Evolutionary conservation across 2,888 invertebrate genomes (phyloP), one percentile per base, ranked within the genome.

Genomic region (Cerastis rubricosa): DNA sequence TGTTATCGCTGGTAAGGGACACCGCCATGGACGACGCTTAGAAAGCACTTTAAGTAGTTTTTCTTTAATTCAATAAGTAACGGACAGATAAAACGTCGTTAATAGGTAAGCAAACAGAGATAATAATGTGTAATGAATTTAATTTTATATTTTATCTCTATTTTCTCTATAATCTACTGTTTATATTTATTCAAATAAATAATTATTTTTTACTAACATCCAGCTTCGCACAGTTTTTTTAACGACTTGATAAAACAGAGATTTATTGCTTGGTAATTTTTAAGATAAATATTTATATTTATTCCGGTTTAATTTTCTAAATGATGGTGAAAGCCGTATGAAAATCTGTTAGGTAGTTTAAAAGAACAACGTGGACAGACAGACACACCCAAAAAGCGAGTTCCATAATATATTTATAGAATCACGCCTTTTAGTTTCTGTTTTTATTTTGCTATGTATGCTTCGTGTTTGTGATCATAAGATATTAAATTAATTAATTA

Each of bases 21-120:
- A 9, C 35, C 12, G 47, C 0, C 17, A n/a, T 29, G n/a, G 40
- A 17, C n/a, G 69, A 7, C 80, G 71, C 51, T 25, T 51, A 40
- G 11, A 54, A 40, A 57, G 4, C 22, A 22, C 40, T 63, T 40
- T 40, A n/a, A 35, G 14, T 35, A 49, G 35, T n/a, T 45, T 45
- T 59, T 43, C n/a, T 64, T 17, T 22, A 40, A 22, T 22, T 40
- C 1, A 40, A 63, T 40, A 40, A 22, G 59, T 57, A 14, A 35
- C 4, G 17, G 29, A 17, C 2, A 8, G 19, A 35, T 35, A 25
- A 19, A 40, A 40, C 14, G 35, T 6, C 35, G n/a, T 49, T 12
- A 25, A 47, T 69, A 49, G 71, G 71, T 71, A 71, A 71, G 71
- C 9, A 2, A 6, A 67, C 29, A 71, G 17, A 71, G n/a, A n/a